Conservation (phyloP, 2,113 vertebrate species). For the Macroglossus sobrinus region DNA sequence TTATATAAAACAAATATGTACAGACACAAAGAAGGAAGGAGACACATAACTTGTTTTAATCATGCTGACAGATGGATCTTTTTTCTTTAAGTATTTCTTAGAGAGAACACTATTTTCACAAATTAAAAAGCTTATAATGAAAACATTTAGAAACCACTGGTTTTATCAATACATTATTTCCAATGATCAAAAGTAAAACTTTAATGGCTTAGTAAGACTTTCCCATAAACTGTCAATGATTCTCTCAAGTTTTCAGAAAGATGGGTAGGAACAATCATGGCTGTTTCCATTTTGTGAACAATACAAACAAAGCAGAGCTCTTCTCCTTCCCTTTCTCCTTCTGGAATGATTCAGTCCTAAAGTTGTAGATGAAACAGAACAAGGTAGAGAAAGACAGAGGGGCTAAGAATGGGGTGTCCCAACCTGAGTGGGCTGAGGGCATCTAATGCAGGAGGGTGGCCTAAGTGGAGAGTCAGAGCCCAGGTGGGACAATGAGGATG, state of each 20-base stretch:
- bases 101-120: not conserved
- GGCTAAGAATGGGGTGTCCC: not conserved
- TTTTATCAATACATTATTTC: not conserved
- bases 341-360: not conserved
- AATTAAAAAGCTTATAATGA: not conserved
- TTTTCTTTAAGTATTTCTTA: conserved; percentile 15
- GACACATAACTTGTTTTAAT: not conserved
- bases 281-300: conserved; percentile 2
- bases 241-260: not conserved
- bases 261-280: not conserved
- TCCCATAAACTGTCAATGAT: not conserved
- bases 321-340: not conserved
- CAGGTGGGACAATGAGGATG: not conserved
- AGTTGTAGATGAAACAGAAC: not conserved
- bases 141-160: not conserved
- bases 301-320: not conserved
- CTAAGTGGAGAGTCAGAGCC: not conserved
- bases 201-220: not conserved
- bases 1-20: not conserved
- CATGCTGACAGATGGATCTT: not conserved
- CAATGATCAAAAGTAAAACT: not conserved
- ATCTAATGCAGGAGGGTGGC: not conserved
- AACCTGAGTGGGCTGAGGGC: not conserved
- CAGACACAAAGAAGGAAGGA: not conserved
- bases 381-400: not conserved